phyloP scores from a whole-genome alignment of 2,888 invertebrate genomes.

The Papilio demoleus region DNA sequence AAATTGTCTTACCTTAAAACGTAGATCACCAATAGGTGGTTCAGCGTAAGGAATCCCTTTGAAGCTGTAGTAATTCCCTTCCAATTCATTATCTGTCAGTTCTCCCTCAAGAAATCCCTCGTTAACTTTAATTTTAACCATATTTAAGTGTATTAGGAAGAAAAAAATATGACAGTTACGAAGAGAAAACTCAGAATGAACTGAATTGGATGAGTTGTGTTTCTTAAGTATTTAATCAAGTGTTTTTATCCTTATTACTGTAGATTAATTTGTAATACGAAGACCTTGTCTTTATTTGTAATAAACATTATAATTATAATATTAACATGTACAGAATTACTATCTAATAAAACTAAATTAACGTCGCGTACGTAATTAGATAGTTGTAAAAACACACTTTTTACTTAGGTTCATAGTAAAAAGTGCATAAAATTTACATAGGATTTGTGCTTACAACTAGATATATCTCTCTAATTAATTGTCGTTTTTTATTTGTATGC shows the following conservation, averaged over 20 bases:
- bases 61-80: constrained; percentile 47
- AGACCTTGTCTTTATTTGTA: background rate
- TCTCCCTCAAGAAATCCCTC: constrained; percentile 60
- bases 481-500: too few species aligned
- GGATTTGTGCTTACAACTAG: too few species aligned
- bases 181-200: background rate
- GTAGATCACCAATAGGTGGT: constrained; percentile 44
- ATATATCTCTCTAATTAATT: too few species aligned
- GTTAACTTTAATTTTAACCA: constrained; percentile 52
- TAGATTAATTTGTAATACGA: background rate
- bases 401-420: background rate
- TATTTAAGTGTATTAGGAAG: background rate
- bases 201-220: background rate
- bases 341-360: too few species aligned
- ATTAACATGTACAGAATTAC: too few species aligned
- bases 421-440: background rate
- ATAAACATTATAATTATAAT: too few species aligned
- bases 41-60: constrained; percentile 46
- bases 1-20: constrained; percentile 41
- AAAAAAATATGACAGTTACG: background rate
- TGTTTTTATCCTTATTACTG: background rate
- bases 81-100: constrained; percentile 49
- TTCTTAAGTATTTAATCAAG: background rate
- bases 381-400: background rate
- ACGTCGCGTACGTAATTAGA: too few species aligned